Percentiles rank a stretch among this genome's conserved stretches.
Conservation (phyloP, 2,888 invertebrate species). For the Eubasilissa splendida region DNA sequence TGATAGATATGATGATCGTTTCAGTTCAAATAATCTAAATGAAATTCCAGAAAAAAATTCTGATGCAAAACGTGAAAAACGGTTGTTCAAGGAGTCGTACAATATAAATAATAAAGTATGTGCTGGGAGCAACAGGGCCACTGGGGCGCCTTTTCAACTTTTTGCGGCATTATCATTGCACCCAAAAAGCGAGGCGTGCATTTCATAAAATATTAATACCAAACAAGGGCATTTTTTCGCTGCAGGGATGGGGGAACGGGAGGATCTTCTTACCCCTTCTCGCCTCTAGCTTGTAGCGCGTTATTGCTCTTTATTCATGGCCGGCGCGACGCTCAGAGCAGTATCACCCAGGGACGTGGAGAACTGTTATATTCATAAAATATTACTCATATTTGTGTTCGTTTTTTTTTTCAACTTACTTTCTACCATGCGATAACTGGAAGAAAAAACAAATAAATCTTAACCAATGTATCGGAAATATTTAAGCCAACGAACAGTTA, state of each 20-base stretch:
- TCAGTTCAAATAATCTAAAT: no score
- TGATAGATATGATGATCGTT: no score
- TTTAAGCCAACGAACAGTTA: neutral
- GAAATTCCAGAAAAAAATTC: no score
- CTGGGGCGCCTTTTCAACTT: slow-evolving; percentile 23
- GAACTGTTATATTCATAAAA: neutral
- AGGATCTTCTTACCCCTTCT: neutral
- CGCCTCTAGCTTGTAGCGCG: neutral
- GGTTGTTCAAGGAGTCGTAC: neutral
- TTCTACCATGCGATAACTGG: neutral
- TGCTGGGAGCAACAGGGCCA: slow-evolving; percentile 8
- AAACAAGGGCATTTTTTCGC: neutral
- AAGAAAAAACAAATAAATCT: neutral
- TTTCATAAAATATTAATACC: slow-evolving; percentile 38
- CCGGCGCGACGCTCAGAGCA: slow-evolving; percentile 13
- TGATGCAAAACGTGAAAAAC: no score
- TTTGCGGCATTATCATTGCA: slow-evolving; percentile 27
- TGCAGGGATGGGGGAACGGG: neutral
- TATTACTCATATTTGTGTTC: neutral
- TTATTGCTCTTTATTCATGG: slow-evolving; percentile 38
- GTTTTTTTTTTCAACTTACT: neutral
- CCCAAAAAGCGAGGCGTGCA: slow-evolving; percentile 39
- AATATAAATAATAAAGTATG: slow-evolving; percentile 15
- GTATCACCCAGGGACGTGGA: slow-evolving; percentile 11
- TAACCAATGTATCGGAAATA: neutral